Evolutionary conservation across 2,113 vertebrate species (phyloP), one percentile per base, ranked within the genome.

Genomic region (Fregata magnificens): DNA sequence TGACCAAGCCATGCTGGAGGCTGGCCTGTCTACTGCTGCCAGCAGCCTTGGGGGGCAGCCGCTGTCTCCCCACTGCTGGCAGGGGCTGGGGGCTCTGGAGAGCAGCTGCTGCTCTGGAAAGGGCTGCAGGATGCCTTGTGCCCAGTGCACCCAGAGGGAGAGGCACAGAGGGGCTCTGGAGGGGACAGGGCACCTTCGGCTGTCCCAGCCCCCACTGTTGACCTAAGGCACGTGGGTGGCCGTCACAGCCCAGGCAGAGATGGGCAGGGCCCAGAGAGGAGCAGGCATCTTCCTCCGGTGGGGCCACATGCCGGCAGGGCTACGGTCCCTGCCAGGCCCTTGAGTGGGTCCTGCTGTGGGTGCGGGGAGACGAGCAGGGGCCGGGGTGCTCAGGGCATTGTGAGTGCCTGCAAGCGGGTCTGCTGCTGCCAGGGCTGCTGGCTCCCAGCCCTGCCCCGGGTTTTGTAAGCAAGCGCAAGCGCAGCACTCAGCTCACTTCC

Each of bases 301-400:
- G 11, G 25, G 52, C 42, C 62, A 7, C 4, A 1, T 1, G 5
- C 26, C 4, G 5, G 19, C 42, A 40, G 44, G 8, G 15, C 44
- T 16, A 16, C 3, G 2, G 45, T 19, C 16, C 47, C 18, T 28
- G 32, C 34, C 31, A 10, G 31, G 36, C 10, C 32, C 53, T 61
- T 8, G 26, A 31, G 74, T 2, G 5, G 22, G 26, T 52, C 65
- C 65, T 1, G 5, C 12, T 32, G 38, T 4, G 13, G 34, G 14
- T 9, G 52, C 7, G 5, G 28, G 50, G 47, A 58, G 47, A 61
- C 6, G 24, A 53, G 61, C 1, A 2, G 24, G 10, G 52, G 6
- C 50, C 7, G 13, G 19, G 52, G 11, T n/a, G 45, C 22, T 24
- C 10, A 19, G 36, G 16, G 40, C 13, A 28, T 28, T 52, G 32